A percentile compares a stretch with the other conserved stretches of the same genome.
Evolutionary conservation across 1,140 invertebrate genomes (phyloP).

Genomic region (Trichoplusia ni): DNA sequence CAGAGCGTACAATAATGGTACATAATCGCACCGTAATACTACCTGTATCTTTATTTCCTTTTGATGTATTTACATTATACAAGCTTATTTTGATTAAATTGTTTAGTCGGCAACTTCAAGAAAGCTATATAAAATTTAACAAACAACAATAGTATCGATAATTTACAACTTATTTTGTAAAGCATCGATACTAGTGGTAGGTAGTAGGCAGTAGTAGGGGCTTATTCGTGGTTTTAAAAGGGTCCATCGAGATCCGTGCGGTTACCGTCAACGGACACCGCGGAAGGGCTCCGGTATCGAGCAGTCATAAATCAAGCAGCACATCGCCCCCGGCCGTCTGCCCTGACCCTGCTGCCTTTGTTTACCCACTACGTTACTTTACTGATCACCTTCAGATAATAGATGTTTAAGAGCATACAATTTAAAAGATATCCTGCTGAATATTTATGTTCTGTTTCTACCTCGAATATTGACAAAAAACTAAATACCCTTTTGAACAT

Average conservation of each 20-base stretch:
- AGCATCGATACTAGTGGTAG: too few species aligned
- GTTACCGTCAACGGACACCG: slow-evolving; percentile 65
- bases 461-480: slow-evolving; percentile 38
- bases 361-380: slow-evolving; percentile 56
- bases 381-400: slow-evolving; percentile 55
- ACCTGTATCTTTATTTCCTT: slow-evolving; percentile 4
- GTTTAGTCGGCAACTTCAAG: slow-evolving; percentile 24
- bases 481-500: slow-evolving; percentile 45
- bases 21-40: slow-evolving; percentile 21
- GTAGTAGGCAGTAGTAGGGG: slow-evolving; percentile 19
- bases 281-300: slow-evolving; percentile 71
- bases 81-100: too few species aligned
- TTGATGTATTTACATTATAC: too few species aligned
- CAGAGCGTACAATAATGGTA: slow-evolving; percentile 7
- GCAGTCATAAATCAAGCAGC: slow-evolving; percentile 68
- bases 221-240: slow-evolving; percentile 52
- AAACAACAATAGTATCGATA: too few species aligned
- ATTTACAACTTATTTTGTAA: too few species aligned
- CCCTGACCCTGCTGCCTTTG: slow-evolving; percentile 59
- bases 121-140: slow-evolving; percentile 7
- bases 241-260: slow-evolving; percentile 57
- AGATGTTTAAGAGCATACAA: slow-evolving; percentile 33
- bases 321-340: slow-evolving; percentile 54
- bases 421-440: slow-evolving; percentile 42
- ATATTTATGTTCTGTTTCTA: slow-evolving; percentile 42